Evolutionary conservation across 2,888 invertebrate genomes (phyloP), one percentile per base, ranked within the genome.

Genomic region (Oasisia sp.): DNA sequence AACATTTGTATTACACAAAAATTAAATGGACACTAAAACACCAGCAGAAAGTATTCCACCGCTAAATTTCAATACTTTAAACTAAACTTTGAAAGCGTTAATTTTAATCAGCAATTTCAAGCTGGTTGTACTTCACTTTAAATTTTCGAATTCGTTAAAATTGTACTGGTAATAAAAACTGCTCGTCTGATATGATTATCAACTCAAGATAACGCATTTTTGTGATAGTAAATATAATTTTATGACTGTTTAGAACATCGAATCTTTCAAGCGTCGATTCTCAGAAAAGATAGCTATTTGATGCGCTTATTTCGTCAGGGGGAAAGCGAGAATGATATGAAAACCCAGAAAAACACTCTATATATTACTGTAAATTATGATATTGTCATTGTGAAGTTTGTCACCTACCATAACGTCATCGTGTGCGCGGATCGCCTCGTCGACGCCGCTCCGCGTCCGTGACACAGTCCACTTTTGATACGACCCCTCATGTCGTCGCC

Each of bases 401-500:
- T 14, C 74, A 74, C 74, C 27, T 27, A 74, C 74, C 74, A 74
- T 74, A 74, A 74, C 27, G 74, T 74, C 74, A 74, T 74, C n/a
- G 74, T 74, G 1, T 56, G 56, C 56, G 19, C 7, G 11, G 14
- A 19, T 74, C 74, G 74, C 7, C 27, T 27, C 74, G 74, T 74
- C 74, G 19, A 27, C 74, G 74, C 74, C 74, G 74, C 50, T 14
- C 12, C 50, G 50, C 50, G 9, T 50, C 50, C 50, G 50, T 50
- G 50, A 50, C 50, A 74, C 74, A 74, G 74, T 74, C 74, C 74
- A 74, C 74, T 74, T 74, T 74, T 74, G 74, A 74, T 74, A 74
- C 74, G 74, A 7, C 74, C 74, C 74, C 74, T 74, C 74, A 74
- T 74, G 19, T 74, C 74, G 74, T 74, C 74, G 74, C 74, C 74